Conservation (phyloP, 2,888 invertebrate species). For the Ophion ellenae region DNA sequence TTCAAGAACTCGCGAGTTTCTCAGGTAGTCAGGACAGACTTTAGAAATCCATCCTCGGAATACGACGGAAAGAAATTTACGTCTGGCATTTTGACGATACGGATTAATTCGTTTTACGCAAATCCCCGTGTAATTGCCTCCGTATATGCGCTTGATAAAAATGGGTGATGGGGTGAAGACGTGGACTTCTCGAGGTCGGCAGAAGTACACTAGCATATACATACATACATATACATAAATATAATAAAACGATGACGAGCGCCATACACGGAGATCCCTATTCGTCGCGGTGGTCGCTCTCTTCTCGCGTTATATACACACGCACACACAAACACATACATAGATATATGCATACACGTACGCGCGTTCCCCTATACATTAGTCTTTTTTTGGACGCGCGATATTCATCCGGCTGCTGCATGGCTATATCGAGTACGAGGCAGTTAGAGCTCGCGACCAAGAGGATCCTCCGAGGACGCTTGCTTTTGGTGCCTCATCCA, state of each 20-base stretch:
- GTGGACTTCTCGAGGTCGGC: constrained; percentile 48
- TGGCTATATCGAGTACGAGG: constrained; percentile 16
- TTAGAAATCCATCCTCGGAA: neutral
- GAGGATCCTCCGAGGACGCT: constrained; percentile 12
- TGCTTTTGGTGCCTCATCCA: constrained; percentile 9
- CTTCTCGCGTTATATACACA: neutral
- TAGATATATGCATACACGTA: neutral
- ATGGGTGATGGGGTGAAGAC: constrained; percentile 36
- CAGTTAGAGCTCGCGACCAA: neutral
- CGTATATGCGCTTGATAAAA: constrained; percentile 41
- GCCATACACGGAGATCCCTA: constrained; percentile 34
- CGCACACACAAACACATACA: neutral
- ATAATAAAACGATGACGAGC: constrained; percentile 51
- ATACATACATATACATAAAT: neutral
- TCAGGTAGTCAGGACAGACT: neutral
- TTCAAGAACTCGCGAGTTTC: neutral
- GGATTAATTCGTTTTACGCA: constrained; percentile 53
- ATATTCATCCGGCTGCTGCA: constrained; percentile 28
- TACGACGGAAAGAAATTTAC: constrained; percentile 1
- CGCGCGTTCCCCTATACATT: neutral
- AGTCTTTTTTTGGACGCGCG: constrained; percentile 20
- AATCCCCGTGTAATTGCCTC: constrained; percentile 60
- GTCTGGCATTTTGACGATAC: constrained; percentile 37
- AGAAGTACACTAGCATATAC: constrained; percentile 16
- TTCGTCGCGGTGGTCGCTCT: constrained; percentile 58